A percentile compares a stretch with the other conserved stretches of the same genome.
Evolutionary conservation across 2,797 vertebrate species (phyloP).

Genomic region (Scarus forsteni): DNA sequence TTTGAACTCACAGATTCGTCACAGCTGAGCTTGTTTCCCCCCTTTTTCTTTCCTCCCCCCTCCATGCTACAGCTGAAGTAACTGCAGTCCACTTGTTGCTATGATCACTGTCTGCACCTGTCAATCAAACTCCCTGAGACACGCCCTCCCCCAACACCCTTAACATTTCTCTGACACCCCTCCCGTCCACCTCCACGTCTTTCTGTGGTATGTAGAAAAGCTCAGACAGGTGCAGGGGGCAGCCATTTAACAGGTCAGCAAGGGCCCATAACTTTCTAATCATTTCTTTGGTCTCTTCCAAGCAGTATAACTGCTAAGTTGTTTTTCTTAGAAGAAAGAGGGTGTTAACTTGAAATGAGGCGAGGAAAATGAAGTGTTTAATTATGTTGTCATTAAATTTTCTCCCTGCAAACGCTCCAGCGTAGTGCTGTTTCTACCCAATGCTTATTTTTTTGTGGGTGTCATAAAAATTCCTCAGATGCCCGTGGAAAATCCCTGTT

Average conservation of each 20-base stretch:
- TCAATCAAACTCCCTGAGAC: slow-evolving; percentile 69
- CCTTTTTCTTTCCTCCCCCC: background rate
- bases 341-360: slow-evolving; percentile 3
- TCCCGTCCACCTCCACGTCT: slow-evolving; percentile 12
- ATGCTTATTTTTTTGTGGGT: slow-evolving; percentile 19
- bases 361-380: slow-evolving; percentile 5
- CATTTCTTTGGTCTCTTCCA: slow-evolving; percentile 3
- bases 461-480: slow-evolving; percentile 57
- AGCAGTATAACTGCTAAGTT: slow-evolving; percentile 1
- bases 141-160: slow-evolving; percentile 37
- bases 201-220: slow-evolving; percentile 29
- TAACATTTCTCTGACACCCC: slow-evolving; percentile 49
- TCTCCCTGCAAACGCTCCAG: background rate
- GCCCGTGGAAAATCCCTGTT: slow-evolving; percentile 46
- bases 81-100: slow-evolving; percentile 83
- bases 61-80: slow-evolving; percentile 69
- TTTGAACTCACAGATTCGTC: slow-evolving; percentile 77
- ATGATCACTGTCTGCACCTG: slow-evolving; percentile 74
- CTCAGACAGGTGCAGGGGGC: slow-evolving; percentile 56
- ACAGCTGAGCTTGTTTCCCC: slow-evolving; percentile 63
- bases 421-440: slow-evolving; percentile 30
- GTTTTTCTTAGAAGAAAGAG: background rate
- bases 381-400: slow-evolving; percentile 37
- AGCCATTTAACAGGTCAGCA: slow-evolving; percentile 36
- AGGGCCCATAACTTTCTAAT: slow-evolving; percentile 12